These are phyloP conservation scores for Dendrolimus punctatus DNA, from an alignment of 1,140 invertebrate genomes.

Conservation along the genomic window DNA sequence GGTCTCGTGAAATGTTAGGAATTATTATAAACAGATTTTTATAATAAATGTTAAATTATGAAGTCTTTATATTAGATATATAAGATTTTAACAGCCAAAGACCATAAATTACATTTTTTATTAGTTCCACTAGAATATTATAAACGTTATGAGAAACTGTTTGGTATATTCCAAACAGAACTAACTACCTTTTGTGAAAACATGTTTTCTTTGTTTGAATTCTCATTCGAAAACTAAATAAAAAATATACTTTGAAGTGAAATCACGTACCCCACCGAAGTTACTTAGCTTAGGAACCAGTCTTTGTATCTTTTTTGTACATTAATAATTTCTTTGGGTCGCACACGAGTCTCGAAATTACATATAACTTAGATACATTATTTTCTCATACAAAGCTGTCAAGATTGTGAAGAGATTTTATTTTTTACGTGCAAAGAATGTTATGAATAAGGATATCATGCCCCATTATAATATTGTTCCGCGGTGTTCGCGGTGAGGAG, in stretches of 20 bases:
- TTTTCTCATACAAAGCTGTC: conserved; percentile 44
- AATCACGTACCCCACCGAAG: conserved; percentile 38
- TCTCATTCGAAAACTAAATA: conserved; percentile 25
- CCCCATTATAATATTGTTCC: conserved; percentile 28
- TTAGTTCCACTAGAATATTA: too few species aligned
- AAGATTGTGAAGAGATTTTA: conserved; percentile 42
- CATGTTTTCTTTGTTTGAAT: conserved; percentile 30
- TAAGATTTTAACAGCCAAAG: too few species aligned
- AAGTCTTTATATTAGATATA: too few species aligned
- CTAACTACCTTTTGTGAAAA: conserved; percentile 25
- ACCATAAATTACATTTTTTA: too few species aligned
- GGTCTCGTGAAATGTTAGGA: too few species aligned
- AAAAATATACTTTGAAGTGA: conserved; percentile 37
- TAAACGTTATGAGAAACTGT: too few species aligned
- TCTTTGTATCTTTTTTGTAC: conserved; percentile 47
- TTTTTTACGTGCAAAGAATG: conserved; percentile 55
- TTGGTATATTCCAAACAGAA: conserved; percentile 13
- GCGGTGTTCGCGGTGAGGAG: conserved; percentile 8
- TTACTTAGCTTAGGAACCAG: conserved; percentile 35
- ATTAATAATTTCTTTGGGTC: conserved; percentile 42
- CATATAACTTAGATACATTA: conserved; percentile 37
- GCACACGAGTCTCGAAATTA: conserved; percentile 29
- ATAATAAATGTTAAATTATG: too few species aligned
- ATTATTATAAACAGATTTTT: too few species aligned
- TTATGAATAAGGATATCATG: conserved; percentile 37